Evolutionary conservation across 2,888 invertebrate species (phyloP), one percentile per base, ranked within the genome.

Genomic region (Drosophila phalerata): DNA sequence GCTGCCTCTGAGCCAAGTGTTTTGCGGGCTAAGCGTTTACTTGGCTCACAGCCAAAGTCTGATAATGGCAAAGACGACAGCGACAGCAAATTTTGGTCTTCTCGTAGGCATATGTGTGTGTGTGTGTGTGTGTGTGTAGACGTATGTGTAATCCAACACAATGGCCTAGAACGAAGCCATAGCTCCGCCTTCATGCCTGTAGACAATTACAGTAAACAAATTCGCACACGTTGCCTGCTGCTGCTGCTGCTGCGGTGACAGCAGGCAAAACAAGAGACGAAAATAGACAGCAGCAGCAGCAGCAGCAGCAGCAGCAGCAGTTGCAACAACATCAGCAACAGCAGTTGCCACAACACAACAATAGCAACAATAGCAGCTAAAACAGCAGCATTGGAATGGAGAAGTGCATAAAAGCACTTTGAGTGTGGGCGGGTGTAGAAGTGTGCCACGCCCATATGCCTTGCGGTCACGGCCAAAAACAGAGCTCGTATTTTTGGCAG

Each of bases 131-230:
- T 37, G 6, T 37, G 37, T 37, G 37, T 37, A 37, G 13, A 43
- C n/a, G 38, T 67, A 60, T 77, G 66, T 72, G 79, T 66, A 42
- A 60, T 52, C 47, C 70, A 51, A 55, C 37, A 75, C 73, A 71
- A 75, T 70, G 70, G 51, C 73, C 38, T 57, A 68, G 58, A 79
- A 40, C 43, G 37, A 22, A 56, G 34, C 43, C 11, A 5, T 56
- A 32, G n/a, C n/a, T 25, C 48, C 30, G 52, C 40, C 52, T 37
- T n/a, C 49, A 58, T 42, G 67, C 72, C 83, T 58, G 79, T 51
- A 81, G 84, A 87, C 85, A 88, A 85, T 88, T 88, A 86, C 88
- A 84, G 86, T 86, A 86, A 86, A 86, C 85, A 88, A 88, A 88
- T 80, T 81, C 77, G 42, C 84, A 84, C 84, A 84, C 79, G 81